Percentiles rank a stretch among this genome's conserved stretches.
Evolutionary conservation across 2,113 vertebrate species (phyloP).

Genomic region (Candoia aspera): DNA sequence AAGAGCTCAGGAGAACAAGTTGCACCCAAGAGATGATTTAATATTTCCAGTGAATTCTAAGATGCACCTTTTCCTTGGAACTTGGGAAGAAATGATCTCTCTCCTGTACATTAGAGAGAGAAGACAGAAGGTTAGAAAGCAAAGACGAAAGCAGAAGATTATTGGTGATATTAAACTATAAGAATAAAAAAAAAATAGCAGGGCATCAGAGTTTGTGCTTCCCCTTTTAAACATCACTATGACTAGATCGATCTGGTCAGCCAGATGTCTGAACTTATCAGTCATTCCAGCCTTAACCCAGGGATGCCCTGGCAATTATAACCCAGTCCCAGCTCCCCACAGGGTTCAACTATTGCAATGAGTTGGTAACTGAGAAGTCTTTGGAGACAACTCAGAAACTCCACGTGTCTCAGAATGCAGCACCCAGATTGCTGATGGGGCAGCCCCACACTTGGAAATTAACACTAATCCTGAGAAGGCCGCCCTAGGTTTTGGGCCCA

Average conservation of each 20-base stretch:
- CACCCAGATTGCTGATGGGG: no score
- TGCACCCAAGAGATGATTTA: not conserved
- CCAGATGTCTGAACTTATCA: not conserved
- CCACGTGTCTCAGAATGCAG: no score
- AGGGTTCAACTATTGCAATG: no score
- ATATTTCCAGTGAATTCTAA: slow-evolving; percentile 14
- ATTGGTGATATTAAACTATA: slow-evolving; percentile 33
- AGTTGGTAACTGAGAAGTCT: no score
- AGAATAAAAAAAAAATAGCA: not conserved
- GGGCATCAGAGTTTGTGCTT: not conserved
- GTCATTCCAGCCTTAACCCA: not conserved
- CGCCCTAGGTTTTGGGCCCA: no score
- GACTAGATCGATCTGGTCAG: rapidly evolving
- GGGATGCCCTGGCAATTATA: not conserved
- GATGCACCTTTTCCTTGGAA: not conserved
- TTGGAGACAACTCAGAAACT: no score
- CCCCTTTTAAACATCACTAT: not conserved
- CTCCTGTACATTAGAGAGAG: slow-evolving; percentile 16
- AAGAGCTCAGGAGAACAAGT: slow-evolving; percentile 24
- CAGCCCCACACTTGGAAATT: no score
- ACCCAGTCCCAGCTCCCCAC: not conserved
- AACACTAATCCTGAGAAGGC: no score
- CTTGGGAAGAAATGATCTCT: slow-evolving; percentile 23
- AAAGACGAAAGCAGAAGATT: slow-evolving; percentile 21
- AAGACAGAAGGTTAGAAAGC: not conserved